Conservation (phyloP, 2,888 invertebrate genomes). For the Drosophila cognata region DNA sequence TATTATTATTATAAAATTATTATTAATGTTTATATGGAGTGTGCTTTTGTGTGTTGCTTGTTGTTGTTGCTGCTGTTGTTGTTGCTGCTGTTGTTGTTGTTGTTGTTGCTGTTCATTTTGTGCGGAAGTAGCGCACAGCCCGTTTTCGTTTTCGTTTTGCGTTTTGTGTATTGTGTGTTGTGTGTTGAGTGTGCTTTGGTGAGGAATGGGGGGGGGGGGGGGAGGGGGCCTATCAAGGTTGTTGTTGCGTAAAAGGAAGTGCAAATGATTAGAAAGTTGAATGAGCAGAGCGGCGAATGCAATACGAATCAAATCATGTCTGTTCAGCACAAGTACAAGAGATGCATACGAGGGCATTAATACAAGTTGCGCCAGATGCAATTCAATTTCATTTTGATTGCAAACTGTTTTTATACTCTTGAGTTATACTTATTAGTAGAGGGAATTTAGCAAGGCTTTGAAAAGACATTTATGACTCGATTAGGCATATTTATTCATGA, state of each 20-base stretch:
- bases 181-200: slow-evolving; percentile 5
- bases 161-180: slow-evolving; percentile 40
- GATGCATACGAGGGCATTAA: slow-evolving; percentile 52
- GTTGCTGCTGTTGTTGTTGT: background rate
- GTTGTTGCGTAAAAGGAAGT: slow-evolving; percentile 79
- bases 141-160: slow-evolving; percentile 55
- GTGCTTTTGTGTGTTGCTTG: slow-evolving; percentile 11
- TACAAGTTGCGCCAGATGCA: slow-evolving; percentile 17
- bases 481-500: background rate
- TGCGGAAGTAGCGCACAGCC: slow-evolving; percentile 60
- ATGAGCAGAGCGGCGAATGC: slow-evolving; percentile 46
- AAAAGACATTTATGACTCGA: background rate
- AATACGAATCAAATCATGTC: slow-evolving; percentile 29
- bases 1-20: slow-evolving; percentile 45
- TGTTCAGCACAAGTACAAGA: slow-evolving; percentile 15
- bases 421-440: background rate
- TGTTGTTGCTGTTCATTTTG: slow-evolving; percentile 6
- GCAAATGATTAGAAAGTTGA: slow-evolving; percentile 77
- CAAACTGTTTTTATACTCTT: background rate
- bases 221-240: slow-evolving; percentile 67
- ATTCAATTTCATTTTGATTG: background rate
- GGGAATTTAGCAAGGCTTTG: background rate
- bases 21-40: slow-evolving; percentile 21
- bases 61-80: background rate
- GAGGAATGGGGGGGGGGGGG: background rate